phyloP scores from a whole-genome alignment of 1,140 invertebrate genomes.

The Hyphantria cunea region DNA sequence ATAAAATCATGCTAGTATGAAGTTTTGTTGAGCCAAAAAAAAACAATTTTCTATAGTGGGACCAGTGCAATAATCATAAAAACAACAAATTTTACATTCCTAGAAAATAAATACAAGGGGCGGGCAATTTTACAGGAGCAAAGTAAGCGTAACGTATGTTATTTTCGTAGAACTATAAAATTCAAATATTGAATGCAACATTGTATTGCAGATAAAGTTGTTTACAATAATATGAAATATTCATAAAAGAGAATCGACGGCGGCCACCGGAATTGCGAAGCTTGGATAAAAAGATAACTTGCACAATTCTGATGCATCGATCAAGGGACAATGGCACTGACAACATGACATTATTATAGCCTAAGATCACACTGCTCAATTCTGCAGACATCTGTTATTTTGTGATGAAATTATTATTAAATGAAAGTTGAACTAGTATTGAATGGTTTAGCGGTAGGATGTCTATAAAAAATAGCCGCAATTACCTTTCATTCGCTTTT shows the following conservation, averaged over 20 bases:
- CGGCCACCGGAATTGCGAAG: conserved; percentile 39
- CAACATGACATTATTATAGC: conserved; percentile 7
- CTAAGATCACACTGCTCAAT: too few species aligned
- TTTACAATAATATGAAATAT: conserved; percentile 72
- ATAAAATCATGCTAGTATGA: conserved; percentile 1
- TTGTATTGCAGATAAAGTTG: conserved; percentile 62
- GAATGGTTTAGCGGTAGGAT: too few species aligned
- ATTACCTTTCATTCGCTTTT: too few species aligned
- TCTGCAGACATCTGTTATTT: too few species aligned
- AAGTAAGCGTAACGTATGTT: conserved; percentile 29
- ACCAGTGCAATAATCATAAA: conserved; percentile 11
- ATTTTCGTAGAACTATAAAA: conserved; percentile 54
- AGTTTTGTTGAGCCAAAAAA: conserved; percentile 7
- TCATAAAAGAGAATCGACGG: conserved; percentile 54
- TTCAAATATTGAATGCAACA: conserved; percentile 57
- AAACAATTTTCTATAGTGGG: conserved; percentile 12
- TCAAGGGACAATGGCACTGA: conserved; percentile 24
- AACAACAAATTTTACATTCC: conserved; percentile 22
- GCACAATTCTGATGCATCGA: conserved; percentile 32
- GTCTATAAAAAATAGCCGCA: too few species aligned
- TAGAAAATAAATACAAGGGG: conserved; percentile 12
- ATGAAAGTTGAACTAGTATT: too few species aligned
- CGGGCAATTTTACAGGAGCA: conserved; percentile 36
- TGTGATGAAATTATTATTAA: too few species aligned
- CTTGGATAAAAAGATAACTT: conserved; percentile 35